Conservation (phyloP, 1,140 invertebrate genomes). For the Hydropsyche tenuis region DNA sequence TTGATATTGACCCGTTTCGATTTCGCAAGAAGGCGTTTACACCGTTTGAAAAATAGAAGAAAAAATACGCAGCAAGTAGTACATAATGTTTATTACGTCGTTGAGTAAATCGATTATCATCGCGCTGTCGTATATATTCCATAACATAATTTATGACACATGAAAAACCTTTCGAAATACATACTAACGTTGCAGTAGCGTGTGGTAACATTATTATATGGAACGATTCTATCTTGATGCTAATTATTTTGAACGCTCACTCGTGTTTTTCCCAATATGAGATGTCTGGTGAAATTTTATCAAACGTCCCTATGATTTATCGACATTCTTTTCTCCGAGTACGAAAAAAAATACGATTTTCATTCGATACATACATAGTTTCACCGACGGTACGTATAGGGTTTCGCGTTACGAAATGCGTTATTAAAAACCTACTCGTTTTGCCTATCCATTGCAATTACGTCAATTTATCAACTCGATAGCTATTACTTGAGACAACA, state of each 20-base stretch:
- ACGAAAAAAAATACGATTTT: no score
- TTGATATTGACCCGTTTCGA: not conserved
- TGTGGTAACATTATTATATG: not conserved
- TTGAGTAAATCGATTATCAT: constrained; percentile 20
- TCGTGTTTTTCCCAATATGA: no score
- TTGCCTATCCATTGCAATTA: constrained; percentile 31
- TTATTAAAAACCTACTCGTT: constrained; percentile 40
- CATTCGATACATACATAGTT: constrained; percentile 1
- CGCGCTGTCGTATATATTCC: not conserved
- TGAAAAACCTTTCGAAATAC: constrained; percentile 14
- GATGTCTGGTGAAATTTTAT: not conserved
- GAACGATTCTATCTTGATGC: no score
- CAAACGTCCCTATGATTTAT: not conserved
- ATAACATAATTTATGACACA: constrained; percentile 20
- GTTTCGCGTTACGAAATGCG: constrained; percentile 41
- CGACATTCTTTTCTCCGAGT: no score
- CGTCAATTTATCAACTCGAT: constrained; percentile 36
- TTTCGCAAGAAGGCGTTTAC: constrained; percentile 13
- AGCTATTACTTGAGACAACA: constrained; percentile 20
- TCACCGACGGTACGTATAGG: constrained; percentile 17
- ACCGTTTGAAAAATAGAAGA: not conserved
- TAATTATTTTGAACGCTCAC: no score
- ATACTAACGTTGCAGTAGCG: not conserved
- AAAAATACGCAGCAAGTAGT: constrained; percentile 6
- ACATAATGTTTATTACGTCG: constrained; percentile 11